Evolutionary conservation across 2,113 vertebrate species (phyloP).

Genomic region (Pelobates fuscus): DNA sequence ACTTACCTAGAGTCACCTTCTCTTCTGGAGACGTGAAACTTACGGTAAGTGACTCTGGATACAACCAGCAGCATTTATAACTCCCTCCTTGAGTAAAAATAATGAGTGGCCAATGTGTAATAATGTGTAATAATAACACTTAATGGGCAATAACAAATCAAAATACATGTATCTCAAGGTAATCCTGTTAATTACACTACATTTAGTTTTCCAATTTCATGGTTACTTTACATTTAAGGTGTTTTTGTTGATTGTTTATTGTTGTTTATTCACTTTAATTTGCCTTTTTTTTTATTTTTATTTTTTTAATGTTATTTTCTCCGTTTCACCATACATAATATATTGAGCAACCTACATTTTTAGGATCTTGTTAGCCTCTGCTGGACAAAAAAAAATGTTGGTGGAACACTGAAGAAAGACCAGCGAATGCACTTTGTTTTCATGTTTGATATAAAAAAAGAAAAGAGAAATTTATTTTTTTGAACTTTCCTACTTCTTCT

Average conservation of each 20-base stretch:
- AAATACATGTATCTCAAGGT: constrained; percentile 21
- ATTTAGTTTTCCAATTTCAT: constrained; percentile 61
- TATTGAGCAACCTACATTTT: not conserved
- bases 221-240: constrained; percentile 61
- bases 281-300: not conserved
- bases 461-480: too few species aligned
- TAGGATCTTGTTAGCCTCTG: too few species aligned
- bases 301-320: not conserved
- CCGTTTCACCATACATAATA: constrained; percentile 17
- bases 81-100: too few species aligned
- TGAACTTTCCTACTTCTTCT: too few species aligned
- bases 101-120: too few species aligned
- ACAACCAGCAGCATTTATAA: too few species aligned
- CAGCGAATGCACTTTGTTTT: too few species aligned
- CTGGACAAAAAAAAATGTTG: too few species aligned
- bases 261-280: constrained; percentile 60
- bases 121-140: constrained; percentile 5
- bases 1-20: not conserved
- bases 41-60: too few species aligned
- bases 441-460: too few species aligned
- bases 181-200: constrained; percentile 57
- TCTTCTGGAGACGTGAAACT: not conserved
- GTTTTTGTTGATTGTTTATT: constrained; percentile 58
- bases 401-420: too few species aligned
- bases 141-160: constrained; percentile 15